Evolutionary conservation across 2,797 vertebrate genomes (phyloP), one percentile per base, ranked within the genome.

Genomic region (Arctocebus calabarensis): DNA sequence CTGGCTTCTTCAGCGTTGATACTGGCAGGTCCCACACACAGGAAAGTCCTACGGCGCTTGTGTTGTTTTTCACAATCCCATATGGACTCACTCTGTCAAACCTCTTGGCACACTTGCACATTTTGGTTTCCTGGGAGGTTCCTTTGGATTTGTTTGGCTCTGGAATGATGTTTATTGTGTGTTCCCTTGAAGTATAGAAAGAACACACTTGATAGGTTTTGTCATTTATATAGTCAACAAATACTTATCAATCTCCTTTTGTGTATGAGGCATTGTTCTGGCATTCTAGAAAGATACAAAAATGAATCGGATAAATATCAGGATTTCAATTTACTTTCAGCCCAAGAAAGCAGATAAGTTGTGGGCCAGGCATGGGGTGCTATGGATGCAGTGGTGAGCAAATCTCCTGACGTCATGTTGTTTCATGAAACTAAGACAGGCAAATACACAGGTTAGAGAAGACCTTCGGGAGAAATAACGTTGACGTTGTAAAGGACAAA

Each of bases 51-150:
- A 78, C 75, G 66, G 52, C 90, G 10, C 32, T 91, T 82, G 94
- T 96, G 19, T 11, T 97, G 88, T 85, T 90, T 96, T 97, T 95
- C 43, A 78, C 93, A 96, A 89, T 68, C 85, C 85, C 81, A 34
- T 59, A 82, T 77, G 68, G 88, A 83, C 52, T 89, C 62, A 20
- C 91, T 95, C 66, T 85, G 74, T 84, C 92, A 96, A 94, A 97
- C 32, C 16, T 92, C 62, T 96, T 87, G 57, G 71, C 70, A 86
- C 59, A 78, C 77, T 95, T 84, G 84, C 66, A 92, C 62, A 55
- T 10, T 64, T 97, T 86, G 84, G 84, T 84, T 98, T 97, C 96
- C 85, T 93, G 37, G 59, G 52, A 79, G 71, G 11, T 88, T 97
- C 37, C 45, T 25, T 70, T 91, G 91, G 89, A 87, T 84, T 27